Evolutionary conservation across 23 tunicate species (phyloP), one percentile per base, ranked within the genome.

Genomic region (Trididemnum nubilum): DNA sequence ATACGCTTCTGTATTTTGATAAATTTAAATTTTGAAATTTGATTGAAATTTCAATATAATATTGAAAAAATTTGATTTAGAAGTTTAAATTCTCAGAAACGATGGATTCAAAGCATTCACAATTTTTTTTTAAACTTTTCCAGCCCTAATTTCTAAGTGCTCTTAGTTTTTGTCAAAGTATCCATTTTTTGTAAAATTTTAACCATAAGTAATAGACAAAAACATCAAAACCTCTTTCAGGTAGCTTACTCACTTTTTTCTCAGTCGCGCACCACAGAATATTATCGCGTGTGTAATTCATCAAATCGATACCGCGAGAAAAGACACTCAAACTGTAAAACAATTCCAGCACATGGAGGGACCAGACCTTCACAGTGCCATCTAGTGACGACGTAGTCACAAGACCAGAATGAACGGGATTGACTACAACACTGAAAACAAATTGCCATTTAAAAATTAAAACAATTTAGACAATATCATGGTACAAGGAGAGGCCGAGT

Each of bases 321-420:
- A 83, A 76, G 26, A 83, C 88, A 77, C 40, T 79, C 35, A 85
- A 51, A 64, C 88, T 83, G 64, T 40, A 77, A 28, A 89, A 59
- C 66, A 89, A 9, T 29, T 89, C 94, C 94, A 89, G 66, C 57
- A 73, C 64, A 39, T 84, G 50, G 9, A 89, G 80, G 2, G 94
- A 89, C 94, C 94, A 89, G 0, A 89, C 87, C 64, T 83, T 89
- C n/a, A 89, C 80, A 0, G 83, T 69, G 25, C 94, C 94, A 40
- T 89, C 94, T 65, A 83, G 49, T 0, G 94, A 89, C 3, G 85
- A 40, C 4, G 88, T 76, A 49, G 82, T 77, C 21, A 83, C 94
- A 54, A 89, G 34, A 30, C 88, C 94, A 77, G 57, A 74, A 0
- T 40, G 63, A 34, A 50, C 35, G 12, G 87, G 87, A 36, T 88